Conservation (phyloP, 2,888 invertebrate species). For the Microdon myrmicae region DNA sequence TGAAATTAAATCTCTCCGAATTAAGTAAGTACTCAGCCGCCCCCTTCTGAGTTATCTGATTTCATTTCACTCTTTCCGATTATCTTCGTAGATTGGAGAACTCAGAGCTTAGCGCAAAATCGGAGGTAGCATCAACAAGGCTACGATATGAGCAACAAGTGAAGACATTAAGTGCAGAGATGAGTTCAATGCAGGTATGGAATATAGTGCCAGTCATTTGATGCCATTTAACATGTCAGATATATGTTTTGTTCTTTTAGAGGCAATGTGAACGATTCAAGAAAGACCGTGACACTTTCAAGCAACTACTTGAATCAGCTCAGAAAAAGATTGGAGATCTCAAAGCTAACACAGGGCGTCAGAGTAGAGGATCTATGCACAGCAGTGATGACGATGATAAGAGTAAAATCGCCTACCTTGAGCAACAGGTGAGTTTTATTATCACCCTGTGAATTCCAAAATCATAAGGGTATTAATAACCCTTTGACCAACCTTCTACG, state of each 20-base stretch:
- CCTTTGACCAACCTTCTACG: neutral
- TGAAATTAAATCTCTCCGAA: conserved; percentile 78
- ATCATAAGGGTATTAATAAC: neutral
- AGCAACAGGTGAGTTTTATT: conserved; percentile 74
- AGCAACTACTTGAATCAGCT: conserved; percentile 88
- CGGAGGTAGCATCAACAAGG: conserved; percentile 83
- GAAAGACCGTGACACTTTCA: conserved; percentile 87
- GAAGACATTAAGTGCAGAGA: conserved; percentile 82
- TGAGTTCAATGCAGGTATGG: conserved; percentile 80
- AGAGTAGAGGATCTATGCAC: conserved; percentile 73
- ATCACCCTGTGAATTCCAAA: neutral
- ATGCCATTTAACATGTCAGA: neutral
- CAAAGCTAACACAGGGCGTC: conserved; percentile 71
- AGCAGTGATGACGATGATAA: conserved; percentile 81
- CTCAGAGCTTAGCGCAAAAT: conserved; percentile 78
- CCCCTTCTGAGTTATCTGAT: conserved; percentile 55
- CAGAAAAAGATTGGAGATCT: conserved; percentile 85
- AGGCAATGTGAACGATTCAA: conserved; percentile 75
- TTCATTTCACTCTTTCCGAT: neutral
- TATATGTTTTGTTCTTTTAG: conserved; percentile 53
- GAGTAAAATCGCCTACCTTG: conserved; percentile 77
- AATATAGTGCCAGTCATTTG: no score
- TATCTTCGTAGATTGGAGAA: conserved; percentile 69
- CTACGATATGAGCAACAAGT: conserved; percentile 87
- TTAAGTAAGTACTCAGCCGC: conserved; percentile 66